Conservation (phyloP, 2,113 vertebrate genomes). For the Platysternon megacephalum region DNA sequence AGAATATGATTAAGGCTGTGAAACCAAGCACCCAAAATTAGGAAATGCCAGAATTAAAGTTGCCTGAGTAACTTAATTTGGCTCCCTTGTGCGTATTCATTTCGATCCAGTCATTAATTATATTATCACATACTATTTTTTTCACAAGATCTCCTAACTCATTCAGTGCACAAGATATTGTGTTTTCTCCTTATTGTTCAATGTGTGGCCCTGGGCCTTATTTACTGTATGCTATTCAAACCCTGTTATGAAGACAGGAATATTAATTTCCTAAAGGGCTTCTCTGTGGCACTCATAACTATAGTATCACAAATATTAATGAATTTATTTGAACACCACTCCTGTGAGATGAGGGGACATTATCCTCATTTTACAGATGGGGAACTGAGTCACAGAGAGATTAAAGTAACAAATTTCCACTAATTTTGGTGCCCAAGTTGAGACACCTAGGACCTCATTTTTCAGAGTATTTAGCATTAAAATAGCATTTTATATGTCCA, state of each 20-base stretch:
- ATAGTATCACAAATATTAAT: slow-evolving; percentile 12
- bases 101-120: neutral
- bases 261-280: neutral
- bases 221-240: slow-evolving; percentile 29
- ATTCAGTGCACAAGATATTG: neutral
- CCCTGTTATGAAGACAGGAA: slow-evolving; percentile 36
- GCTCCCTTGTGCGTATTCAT: neutral
- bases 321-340: neutral
- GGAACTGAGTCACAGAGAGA: neutral
- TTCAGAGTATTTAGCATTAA: slow-evolving; percentile 25
- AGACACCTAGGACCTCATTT: neutral
- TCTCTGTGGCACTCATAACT: neutral
- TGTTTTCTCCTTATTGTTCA: slow-evolving; percentile 42
- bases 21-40: neutral
- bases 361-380: neutral
- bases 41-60: neutral
- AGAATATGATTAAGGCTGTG: neutral
- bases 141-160: neutral
- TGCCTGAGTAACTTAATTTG: neutral
- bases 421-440: slow-evolving; percentile 51
- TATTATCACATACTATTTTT: neutral
- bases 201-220: slow-evolving; percentile 31
- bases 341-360: neutral
- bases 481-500: slow-evolving; percentile 7
- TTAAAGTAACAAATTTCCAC: slow-evolving; percentile 36